Percentiles rank a stretch among this genome's conserved stretches.
These are phyloP conservation scores for Cephalopholis sonnerati DNA, from an alignment of 2,113 vertebrate genomes.

Conservation along the genomic window DNA sequence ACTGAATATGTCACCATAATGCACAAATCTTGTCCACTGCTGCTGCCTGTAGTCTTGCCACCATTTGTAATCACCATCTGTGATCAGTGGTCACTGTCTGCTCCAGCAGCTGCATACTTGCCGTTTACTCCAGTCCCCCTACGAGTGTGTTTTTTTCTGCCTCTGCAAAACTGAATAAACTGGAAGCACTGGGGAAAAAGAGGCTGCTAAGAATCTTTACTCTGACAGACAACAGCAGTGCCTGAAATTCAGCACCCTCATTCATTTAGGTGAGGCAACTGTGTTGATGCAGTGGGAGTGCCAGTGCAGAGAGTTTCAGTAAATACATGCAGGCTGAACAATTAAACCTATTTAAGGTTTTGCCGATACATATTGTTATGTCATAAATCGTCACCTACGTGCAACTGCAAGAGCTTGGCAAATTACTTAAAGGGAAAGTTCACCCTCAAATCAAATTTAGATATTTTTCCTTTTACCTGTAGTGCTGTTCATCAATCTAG, in stretches of 20 bases:
- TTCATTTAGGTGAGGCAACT: neutral
- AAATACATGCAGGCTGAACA: neutral
- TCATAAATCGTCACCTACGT: neutral
- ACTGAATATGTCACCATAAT: neutral
- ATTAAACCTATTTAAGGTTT: neutral
- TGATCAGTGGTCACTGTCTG: conserved; percentile 26
- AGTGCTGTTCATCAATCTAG: too few relatives aligned
- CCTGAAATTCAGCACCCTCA: too few relatives aligned
- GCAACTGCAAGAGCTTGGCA: neutral
- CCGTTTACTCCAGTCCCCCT: neutral
- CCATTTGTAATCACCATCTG: conserved; percentile 29
- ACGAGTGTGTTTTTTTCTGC: neutral
- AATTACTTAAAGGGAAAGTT: neutral
- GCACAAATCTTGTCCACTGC: neutral
- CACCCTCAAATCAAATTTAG: too few relatives aligned
- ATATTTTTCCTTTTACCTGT: too few relatives aligned
- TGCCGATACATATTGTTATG: neutral
- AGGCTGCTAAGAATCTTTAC: neutral
- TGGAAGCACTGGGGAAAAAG: neutral
- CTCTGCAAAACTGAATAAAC: conserved; percentile 26
- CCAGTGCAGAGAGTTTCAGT: neutral
- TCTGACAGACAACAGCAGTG: neutral
- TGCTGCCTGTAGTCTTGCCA: neutral
- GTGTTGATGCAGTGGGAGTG: too few relatives aligned
- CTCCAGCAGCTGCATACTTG: conserved; percentile 15